Evolutionary conservation across 1,140 invertebrate species (phyloP), one percentile per base, ranked within the genome.

Genomic region (Asobara japonica): DNA sequence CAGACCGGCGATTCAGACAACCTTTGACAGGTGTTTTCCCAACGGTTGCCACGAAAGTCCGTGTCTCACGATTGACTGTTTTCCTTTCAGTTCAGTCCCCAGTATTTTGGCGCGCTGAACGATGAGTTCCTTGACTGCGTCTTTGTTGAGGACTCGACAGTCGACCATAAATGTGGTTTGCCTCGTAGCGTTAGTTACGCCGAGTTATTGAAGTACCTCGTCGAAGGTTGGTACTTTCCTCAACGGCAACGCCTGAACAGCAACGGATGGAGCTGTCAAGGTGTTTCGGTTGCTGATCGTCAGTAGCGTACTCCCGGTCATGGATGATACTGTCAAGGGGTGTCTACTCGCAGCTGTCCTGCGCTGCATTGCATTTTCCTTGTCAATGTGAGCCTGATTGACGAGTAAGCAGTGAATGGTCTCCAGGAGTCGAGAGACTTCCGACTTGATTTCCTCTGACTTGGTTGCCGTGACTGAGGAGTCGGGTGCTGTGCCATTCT

Each of bases 181-280:
- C 3, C 41, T 51, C 16, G 5, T 22, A 13, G 27, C 30, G 5
- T 62, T 18, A n/a, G 51, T 30, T 48, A 69, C 68, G 6, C 48
- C 48, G 0, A 69, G 48, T 16, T 69, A 30, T 30, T 62, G 18
- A 11, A 69, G 20, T 0, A 69, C 16, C n/a, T 33, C 68, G 41
- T 69, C 68, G 18, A 69, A 69, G 8, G 51, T 38, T 25, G 68
- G 68, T 2, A 13, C 31, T 7, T 30, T 60, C 3, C 18, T 51
- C 1, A 36, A n/a, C 10, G 68, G 68, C 18, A 62, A 20, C 25
- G 68, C 48, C 0, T 41, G 18, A 0, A 62, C 48, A 11, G 31
- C 56, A 1, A 69, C 68, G 1, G 68, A 69, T 10, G 68, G 68
- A 3, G 51, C 68, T 20, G 38, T 41, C 3, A 3, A 3, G 7